Percentiles rank a stretch among this genome's conserved stretches.
Conservation (phyloP, 2,888 invertebrate species). For the Caenorhabditis macrosperma region DNA sequence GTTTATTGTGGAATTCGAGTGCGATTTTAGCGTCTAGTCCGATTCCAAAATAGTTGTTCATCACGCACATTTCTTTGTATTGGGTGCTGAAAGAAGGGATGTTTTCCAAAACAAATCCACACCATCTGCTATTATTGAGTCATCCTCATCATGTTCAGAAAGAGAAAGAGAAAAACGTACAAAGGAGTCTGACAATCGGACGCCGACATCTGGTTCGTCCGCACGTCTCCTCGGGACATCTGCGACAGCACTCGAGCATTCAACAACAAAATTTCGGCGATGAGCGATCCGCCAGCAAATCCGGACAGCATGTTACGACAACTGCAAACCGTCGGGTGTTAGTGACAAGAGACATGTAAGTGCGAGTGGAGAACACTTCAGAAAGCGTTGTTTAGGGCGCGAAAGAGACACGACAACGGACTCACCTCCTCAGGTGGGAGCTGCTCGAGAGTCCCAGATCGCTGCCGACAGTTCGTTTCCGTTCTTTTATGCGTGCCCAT, state of each 20-base stretch:
- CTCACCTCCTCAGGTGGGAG: conserved; percentile 45
- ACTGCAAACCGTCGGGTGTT: conserved; percentile 52
- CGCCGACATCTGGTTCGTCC: background rate
- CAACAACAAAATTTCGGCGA: conserved; percentile 94
- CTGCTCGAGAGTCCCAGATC: conserved; percentile 44
- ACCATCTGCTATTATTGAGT: too few species aligned
- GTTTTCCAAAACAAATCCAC: background rate
- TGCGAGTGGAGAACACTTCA: background rate
- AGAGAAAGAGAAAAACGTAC: conserved; percentile 34
- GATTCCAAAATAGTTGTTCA: conserved; percentile 99
- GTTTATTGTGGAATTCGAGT: conserved; percentile 95
- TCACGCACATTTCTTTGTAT: conserved; percentile 91
- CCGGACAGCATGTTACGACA: conserved; percentile 65
- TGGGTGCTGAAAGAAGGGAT: conserved; percentile 85
- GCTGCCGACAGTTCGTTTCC: conserved; percentile 57
- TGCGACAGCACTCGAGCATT: conserved; percentile 90
- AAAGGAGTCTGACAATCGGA: conserved; percentile 60
- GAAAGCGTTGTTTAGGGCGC: background rate
- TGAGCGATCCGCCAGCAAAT: conserved; percentile 86
- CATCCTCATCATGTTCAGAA: too few species aligned
- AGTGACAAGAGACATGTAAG: background rate
- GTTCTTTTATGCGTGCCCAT: conserved; percentile 43
- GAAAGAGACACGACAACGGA: background rate
- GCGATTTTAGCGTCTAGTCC: conserved; percentile 98
- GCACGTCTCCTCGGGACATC: conserved; percentile 12